These are phyloP conservation scores for Diogma glabrata DNA, from an alignment of 2,888 invertebrate genomes.

Conservation along the genomic window DNA sequence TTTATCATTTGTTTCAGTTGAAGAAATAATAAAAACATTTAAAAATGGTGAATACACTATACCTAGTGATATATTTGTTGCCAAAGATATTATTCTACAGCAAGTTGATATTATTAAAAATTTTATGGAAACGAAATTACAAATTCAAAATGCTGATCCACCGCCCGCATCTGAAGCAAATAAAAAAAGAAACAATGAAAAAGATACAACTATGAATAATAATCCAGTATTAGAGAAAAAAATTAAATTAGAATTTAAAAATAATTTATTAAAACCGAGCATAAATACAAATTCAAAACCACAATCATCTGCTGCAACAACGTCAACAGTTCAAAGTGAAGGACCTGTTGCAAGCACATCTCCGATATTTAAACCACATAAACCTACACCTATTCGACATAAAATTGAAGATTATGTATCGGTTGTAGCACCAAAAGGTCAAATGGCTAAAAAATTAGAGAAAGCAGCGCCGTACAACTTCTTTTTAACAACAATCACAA, in stretches of 20 bases:
- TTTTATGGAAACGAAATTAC: too few relatives aligned
- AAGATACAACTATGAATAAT: too few relatives aligned
- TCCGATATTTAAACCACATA: constrained; percentile 11
- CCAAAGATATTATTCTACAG: background rate
- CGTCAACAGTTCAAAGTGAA: too few relatives aligned
- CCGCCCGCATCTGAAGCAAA: too few relatives aligned
- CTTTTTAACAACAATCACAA: constrained; percentile 62
- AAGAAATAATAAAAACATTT: background rate
- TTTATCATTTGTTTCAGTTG: background rate
- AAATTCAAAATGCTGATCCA: too few relatives aligned
- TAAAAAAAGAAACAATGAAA: too few relatives aligned
- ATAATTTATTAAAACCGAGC: background rate
- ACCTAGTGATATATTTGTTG: background rate
- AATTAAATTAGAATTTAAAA: background rate
- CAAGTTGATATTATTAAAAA: background rate
- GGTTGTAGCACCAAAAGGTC: constrained; percentile 45
- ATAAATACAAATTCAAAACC: background rate
- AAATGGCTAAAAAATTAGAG: constrained; percentile 54
- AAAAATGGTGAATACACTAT: background rate
- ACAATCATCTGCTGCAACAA: background rate
- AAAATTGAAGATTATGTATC: constrained; percentile 38
- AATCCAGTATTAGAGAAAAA: too few relatives aligned
- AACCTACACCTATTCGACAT: constrained; percentile 19
- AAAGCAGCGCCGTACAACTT: constrained; percentile 59
- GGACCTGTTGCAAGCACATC: background rate